Percentiles rank a stretch among this genome's conserved stretches.
phyloP scores from a whole-genome alignment of 2,797 vertebrate genomes.

The Acipenser transmontanus region DNA sequence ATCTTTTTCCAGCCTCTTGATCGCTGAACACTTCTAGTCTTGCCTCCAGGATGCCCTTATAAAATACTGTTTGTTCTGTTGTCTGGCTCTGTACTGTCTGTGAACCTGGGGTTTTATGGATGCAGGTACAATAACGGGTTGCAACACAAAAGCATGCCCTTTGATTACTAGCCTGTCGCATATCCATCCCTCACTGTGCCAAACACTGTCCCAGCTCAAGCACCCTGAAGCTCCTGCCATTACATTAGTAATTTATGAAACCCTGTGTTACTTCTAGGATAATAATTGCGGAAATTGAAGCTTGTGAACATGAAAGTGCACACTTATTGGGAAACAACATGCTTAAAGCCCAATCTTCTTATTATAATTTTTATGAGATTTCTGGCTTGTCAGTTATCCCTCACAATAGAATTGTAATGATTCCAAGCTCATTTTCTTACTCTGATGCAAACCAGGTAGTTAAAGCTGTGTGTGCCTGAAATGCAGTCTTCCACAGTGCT shows the following conservation, averaged over 20 bases:
- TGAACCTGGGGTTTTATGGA: conserved; percentile 27
- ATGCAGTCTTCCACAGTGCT: too few species aligned
- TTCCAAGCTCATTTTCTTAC: conserved; percentile 23
- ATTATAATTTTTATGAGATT: conserved; percentile 42
- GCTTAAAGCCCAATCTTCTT: conserved; percentile 42
- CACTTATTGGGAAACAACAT: conserved; percentile 46
- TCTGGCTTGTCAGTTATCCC: conserved; percentile 40
- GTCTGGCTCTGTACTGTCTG: conserved; percentile 28
- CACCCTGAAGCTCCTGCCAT: conserved; percentile 1
- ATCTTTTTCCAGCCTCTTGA: not conserved
- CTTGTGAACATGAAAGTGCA: conserved; percentile 46
- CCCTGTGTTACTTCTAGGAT: conserved; percentile 12
- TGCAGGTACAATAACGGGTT: conserved; percentile 17
- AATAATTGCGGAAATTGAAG: conserved; percentile 22
- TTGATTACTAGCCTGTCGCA: conserved; percentile 19
- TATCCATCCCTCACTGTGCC: not conserved
- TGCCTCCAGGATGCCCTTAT: too few species aligned
- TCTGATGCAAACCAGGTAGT: conserved; percentile 51
- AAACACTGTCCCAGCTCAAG: not conserved
- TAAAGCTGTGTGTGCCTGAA: conserved; percentile 11
- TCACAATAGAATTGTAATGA: not conserved
- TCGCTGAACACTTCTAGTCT: too few species aligned
- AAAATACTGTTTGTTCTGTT: too few species aligned
- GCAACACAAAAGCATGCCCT: conserved; percentile 24
- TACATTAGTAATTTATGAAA: conserved; percentile 9